Evolutionary conservation across 2,888 invertebrate genomes (phyloP).

Genomic region (Eurytoma californica): DNA sequence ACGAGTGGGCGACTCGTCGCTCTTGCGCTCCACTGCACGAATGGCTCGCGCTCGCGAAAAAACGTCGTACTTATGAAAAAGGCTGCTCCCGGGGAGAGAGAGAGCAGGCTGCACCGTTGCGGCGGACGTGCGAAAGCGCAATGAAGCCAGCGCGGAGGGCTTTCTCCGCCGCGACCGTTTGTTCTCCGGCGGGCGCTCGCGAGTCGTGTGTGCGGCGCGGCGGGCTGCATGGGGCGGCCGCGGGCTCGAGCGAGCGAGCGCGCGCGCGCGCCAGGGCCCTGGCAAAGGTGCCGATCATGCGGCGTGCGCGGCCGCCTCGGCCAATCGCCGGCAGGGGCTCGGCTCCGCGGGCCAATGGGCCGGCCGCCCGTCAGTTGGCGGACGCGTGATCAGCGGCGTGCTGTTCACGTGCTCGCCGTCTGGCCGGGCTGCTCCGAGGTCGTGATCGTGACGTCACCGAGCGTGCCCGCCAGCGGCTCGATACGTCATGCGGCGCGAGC

Average conservation of each 20-base stretch:
- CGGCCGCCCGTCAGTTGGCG: conserved; percentile 81
- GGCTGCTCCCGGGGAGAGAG: not conserved
- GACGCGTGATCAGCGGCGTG: conserved; percentile 85
- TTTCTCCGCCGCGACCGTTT: conserved; percentile 16
- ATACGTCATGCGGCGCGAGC: conserved; percentile 76
- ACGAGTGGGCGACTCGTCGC: not conserved
- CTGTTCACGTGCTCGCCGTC: conserved; percentile 90
- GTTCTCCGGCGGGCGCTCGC: not conserved
- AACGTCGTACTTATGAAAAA: not conserved
- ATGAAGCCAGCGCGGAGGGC: conserved; percentile 10
- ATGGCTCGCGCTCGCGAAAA: not conserved
- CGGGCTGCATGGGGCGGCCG: conserved; percentile 74
- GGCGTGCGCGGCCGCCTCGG: conserved; percentile 65
- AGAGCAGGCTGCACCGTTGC: not conserved
- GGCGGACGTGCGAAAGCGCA: conserved; percentile 36
- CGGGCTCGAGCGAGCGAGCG: conserved; percentile 62
- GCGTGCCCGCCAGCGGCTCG: conserved; percentile 74
- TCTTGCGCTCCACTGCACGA: not conserved
- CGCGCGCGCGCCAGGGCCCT: conserved; percentile 68
- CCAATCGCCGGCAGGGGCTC: conserved; percentile 85
- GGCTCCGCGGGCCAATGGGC: conserved; percentile 81
- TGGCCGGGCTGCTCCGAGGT: conserved; percentile 83
- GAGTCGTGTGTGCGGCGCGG: conserved; percentile 57
- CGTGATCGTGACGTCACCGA: conserved; percentile 81
- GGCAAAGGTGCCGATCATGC: conserved; percentile 70